phyloP scores from a whole-genome alignment of 2,888 invertebrate genomes.

The Platycnemis pennipes region DNA sequence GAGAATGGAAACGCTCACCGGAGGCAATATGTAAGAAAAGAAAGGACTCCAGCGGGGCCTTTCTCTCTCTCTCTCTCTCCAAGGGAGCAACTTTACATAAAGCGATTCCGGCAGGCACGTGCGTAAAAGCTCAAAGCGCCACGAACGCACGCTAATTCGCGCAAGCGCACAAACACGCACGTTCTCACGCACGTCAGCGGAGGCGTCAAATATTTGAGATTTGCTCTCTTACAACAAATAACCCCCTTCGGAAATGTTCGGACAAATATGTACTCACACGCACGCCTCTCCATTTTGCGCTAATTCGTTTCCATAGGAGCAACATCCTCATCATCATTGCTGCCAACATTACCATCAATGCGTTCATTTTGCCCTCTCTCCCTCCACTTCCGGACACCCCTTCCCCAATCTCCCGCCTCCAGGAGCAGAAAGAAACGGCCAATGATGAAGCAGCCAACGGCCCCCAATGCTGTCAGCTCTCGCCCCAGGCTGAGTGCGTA shows the following conservation, averaged over 20 bases:
- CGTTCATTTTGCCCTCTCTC: background rate
- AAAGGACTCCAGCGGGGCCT: background rate
- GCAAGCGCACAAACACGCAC: background rate
- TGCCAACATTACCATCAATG: background rate
- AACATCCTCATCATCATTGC: background rate
- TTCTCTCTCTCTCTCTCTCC: too few relatives aligned
- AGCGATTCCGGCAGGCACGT: background rate
- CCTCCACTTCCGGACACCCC: background rate
- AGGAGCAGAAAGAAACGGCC: background rate
- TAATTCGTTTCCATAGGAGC: conserved; percentile 13
- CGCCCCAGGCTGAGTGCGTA: too few relatives aligned
- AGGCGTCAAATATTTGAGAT: conserved; percentile 27
- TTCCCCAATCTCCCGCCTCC: background rate
- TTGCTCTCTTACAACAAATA: conserved; percentile 27
- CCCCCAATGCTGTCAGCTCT: background rate
- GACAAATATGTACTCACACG: background rate
- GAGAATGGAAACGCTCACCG: background rate
- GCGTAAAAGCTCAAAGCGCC: too few relatives aligned
- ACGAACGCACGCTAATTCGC: background rate
- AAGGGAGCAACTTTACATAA: background rate
- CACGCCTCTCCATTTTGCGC: background rate
- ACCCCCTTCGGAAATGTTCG: background rate
- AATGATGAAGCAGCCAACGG: background rate
- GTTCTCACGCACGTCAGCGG: background rate
- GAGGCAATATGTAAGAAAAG: background rate